Evolutionary conservation across 2,797 vertebrate species (phyloP).

Genomic region (Scyliorhinus canicula): DNA sequence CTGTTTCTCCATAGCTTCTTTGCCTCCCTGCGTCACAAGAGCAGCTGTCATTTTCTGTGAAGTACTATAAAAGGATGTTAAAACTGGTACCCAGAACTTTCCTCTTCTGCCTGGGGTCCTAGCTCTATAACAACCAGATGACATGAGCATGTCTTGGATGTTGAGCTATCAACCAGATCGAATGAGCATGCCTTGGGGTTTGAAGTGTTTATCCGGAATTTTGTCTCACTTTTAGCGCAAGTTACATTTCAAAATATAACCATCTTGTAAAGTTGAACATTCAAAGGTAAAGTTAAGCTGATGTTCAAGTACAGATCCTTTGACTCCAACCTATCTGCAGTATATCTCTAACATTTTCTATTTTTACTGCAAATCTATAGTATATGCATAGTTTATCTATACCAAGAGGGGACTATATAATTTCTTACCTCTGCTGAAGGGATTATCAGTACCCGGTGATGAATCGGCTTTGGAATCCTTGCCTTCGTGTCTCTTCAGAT

Average conservation of each 20-base stretch:
- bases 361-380: not conserved
- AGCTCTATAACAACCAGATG: not conserved
- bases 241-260: not conserved
- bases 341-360: not conserved
- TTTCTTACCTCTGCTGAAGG: slow-evolving; percentile 77
- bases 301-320: not conserved
- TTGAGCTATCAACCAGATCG: too few relatives aligned
- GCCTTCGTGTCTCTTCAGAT: slow-evolving; percentile 75
- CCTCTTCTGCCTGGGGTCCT: too few relatives aligned
- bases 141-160: not conserved
- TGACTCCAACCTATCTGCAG: not conserved
- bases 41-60: too few relatives aligned
- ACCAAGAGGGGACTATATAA: not conserved
- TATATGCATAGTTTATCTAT: not conserved
- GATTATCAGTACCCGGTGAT: slow-evolving; percentile 54
- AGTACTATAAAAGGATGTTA: too few relatives aligned
- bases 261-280: not conserved
- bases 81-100: too few relatives aligned
- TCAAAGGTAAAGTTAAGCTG: not conserved
- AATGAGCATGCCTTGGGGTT: not conserved
- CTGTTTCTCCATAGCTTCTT: too few relatives aligned
- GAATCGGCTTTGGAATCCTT: slow-evolving; percentile 46
- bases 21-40: too few relatives aligned
- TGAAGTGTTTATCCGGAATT: not conserved
- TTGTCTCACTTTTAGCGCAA: not conserved